phyloP scores from a whole-genome alignment of 1,140 invertebrate species.

The Lepidurus apus region DNA sequence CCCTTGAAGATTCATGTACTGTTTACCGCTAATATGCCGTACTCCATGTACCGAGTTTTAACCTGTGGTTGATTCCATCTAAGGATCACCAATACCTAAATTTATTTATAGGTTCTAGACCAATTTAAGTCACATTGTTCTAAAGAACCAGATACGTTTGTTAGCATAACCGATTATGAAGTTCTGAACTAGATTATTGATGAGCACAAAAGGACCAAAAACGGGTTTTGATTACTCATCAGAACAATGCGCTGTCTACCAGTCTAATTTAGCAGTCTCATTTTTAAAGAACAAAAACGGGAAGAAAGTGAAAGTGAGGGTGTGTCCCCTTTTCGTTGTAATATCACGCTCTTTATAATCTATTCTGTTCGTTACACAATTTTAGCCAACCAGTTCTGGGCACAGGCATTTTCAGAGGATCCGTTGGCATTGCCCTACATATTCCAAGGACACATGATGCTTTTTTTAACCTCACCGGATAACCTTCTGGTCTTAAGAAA shows the following conservation, averaged over 20 bases:
- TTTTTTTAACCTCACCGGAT: background rate
- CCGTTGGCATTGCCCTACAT: conserved; percentile 17
- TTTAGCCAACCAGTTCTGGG: background rate
- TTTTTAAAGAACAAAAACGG: background rate
- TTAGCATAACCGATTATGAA: too few species aligned
- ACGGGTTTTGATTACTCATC: background rate
- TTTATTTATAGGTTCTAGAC: too few species aligned
- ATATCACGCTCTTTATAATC: background rate
- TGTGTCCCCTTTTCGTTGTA: background rate
- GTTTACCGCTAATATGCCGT: too few species aligned
- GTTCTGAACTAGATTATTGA: too few species aligned
- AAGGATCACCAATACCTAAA: too few species aligned
- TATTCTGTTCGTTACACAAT: background rate
- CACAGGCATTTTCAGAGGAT: background rate
- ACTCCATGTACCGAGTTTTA: too few species aligned
- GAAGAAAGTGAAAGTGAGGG: conserved; percentile 21
- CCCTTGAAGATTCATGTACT: too few species aligned
- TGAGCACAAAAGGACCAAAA: too few species aligned
- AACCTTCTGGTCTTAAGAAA: background rate
- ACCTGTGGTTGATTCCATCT: too few species aligned
- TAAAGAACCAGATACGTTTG: too few species aligned
- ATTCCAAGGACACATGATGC: background rate
- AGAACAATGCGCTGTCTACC: background rate
- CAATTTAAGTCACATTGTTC: too few species aligned
- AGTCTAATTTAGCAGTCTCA: background rate